Evolutionary conservation across 2,797 vertebrate species (phyloP), one percentile per base, ranked within the genome.

Genomic region (Sandelia bainsii): DNA sequence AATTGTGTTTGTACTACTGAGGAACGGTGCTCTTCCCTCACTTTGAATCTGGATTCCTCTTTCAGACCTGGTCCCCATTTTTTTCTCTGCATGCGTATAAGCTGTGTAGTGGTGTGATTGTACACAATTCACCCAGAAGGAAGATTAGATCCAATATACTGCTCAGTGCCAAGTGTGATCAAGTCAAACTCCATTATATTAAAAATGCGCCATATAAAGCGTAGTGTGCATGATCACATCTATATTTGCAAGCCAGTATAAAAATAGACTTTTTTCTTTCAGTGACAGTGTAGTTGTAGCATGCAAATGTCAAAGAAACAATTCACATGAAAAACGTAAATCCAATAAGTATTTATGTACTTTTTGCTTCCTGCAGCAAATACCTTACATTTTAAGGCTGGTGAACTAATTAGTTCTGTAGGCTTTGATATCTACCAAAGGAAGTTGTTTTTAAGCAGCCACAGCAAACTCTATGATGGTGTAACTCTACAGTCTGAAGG

Each of bases 391-490:
- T 53, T 62, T 54, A 27, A 16, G 29, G 52, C 76, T 68, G 40
- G 46, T 52, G 45, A 79, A 61, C 60, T 79, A 82, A 89, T 89
- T 89, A 75, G 61, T 34, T 66, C 46, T 17, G 20, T 75, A 64
- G 62, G 81, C 75, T 83, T 77, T 77, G 61, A 81, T 80, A 76
- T 44, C 64, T 29, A 78, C 46, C 45, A 46, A 19, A 62, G 75
- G 69, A 79, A 73, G 59, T 53, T 75, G 7, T 81, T 77, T 77
- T 77, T 39, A 27, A 61, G 64, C 49, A 20, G 62, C 69, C 45
- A 23, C 48, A 63, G 56, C 57, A 67, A 75, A 79, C 57, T 62
- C 83, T 89, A 82, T 87, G 81, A 90, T 75, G 72, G 68, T 62
- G 23, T 25, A 77, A 77, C 62, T 71, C 39, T 50, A 37, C 56